Conservation (phyloP, 2,888 invertebrate genomes). For the Laothoe populi region DNA sequence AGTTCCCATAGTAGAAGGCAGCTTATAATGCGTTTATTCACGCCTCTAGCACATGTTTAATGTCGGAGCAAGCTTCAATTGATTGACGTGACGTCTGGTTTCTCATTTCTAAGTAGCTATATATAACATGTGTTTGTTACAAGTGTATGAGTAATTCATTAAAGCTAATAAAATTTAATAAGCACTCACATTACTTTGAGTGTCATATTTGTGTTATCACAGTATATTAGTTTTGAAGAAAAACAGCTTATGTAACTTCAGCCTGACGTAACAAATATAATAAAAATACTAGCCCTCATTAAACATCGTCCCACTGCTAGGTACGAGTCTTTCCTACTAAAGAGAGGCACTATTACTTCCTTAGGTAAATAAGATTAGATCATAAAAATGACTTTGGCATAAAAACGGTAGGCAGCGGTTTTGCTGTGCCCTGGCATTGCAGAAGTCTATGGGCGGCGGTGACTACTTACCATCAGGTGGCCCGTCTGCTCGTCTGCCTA, state of each 20-base stretch:
- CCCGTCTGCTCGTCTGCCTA: no score
- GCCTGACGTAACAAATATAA: no score
- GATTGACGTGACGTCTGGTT: constrained; percentile 78
- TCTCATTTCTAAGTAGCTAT: constrained; percentile 30
- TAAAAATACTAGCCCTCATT: no score
- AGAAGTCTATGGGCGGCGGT: no score
- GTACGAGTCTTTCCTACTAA: no score
- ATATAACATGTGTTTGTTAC: constrained; percentile 39
- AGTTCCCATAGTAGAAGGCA: constrained; percentile 48
- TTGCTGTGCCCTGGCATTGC: no score
- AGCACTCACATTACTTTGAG: constrained; percentile 38
- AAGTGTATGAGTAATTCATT: constrained; percentile 50
- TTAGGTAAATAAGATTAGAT: no score
- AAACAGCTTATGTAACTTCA: not conserved
- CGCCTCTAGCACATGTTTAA: constrained; percentile 75
- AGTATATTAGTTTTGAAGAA: not conserved
- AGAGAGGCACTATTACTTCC: no score
- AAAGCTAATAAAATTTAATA: constrained; percentile 55
- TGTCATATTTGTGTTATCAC: not conserved
- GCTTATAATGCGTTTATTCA: constrained; percentile 68
- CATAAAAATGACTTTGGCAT: no score
- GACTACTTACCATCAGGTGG: no score
- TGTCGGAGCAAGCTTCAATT: constrained; percentile 73
- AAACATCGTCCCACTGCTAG: no score
- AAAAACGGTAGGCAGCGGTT: no score